Evolutionary conservation across 2,888 invertebrate genomes (phyloP).

Genomic region (Cerceris rybyensis): DNA sequence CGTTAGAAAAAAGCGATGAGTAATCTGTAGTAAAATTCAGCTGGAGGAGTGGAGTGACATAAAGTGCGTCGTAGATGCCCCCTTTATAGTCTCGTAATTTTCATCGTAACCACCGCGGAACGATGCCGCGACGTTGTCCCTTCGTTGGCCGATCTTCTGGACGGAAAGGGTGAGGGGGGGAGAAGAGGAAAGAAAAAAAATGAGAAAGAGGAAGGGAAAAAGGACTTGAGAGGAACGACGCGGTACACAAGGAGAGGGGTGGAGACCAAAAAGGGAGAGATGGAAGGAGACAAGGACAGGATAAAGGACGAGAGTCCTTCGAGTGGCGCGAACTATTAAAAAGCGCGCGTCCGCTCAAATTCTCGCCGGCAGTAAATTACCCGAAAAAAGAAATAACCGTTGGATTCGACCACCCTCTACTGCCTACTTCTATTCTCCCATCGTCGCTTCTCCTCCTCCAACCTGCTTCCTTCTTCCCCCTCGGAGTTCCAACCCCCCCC

Average conservation of each 20-base stretch:
- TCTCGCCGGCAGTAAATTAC: slow-evolving; percentile 79
- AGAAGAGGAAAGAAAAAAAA: not conserved
- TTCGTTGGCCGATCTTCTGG: slow-evolving; percentile 23
- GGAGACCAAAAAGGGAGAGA: slow-evolving; percentile 3
- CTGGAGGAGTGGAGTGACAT: slow-evolving; percentile 52
- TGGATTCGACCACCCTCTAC: slow-evolving; percentile 54
- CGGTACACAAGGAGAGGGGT: not conserved
- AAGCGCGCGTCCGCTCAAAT: slow-evolving; percentile 78
- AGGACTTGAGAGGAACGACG: not conserved
- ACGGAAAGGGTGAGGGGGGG: slow-evolving; percentile 23
- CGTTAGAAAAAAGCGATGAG: slow-evolving; percentile 58
- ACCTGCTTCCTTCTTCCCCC: slow-evolving; percentile 49
- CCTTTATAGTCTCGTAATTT: slow-evolving; percentile 68
- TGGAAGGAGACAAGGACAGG: slow-evolving; percentile 1
- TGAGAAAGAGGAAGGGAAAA: slow-evolving; percentile 11
- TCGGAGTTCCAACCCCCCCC: slow-evolving; percentile 32
- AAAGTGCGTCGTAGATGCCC: slow-evolving; percentile 59
- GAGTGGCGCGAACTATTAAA: slow-evolving; percentile 76
- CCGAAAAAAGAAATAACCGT: slow-evolving; percentile 74
- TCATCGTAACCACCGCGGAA: slow-evolving; percentile 61
- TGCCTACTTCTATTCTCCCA: slow-evolving; percentile 15
- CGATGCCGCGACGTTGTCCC: slow-evolving; percentile 51
- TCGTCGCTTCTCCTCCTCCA: slow-evolving; percentile 45
- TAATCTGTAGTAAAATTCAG: slow-evolving; percentile 66
- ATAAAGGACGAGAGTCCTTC: slow-evolving; percentile 59